Conservation (phyloP, 2,797 vertebrate species). For the Fistularia tabacaria region DNA sequence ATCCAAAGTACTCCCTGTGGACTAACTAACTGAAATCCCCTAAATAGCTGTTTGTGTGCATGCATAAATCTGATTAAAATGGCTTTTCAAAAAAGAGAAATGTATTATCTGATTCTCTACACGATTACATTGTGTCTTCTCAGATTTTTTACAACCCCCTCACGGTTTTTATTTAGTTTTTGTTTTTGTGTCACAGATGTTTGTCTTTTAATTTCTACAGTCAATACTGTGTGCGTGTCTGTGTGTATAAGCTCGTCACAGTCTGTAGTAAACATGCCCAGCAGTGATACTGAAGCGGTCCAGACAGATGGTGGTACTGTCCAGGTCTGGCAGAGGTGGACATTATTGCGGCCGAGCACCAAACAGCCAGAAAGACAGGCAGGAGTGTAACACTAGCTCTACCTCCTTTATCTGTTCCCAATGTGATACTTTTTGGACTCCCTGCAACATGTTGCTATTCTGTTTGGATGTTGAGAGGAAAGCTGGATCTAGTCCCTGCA, state of each 20-base stretch:
- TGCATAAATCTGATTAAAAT: constrained; percentile 9
- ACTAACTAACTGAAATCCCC: constrained; percentile 4
- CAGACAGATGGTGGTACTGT: constrained; percentile 42
- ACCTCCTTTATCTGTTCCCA: constrained; percentile 25
- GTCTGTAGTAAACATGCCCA: constrained; percentile 19
- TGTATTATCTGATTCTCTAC: too few species aligned
- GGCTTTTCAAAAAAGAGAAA: neutral
- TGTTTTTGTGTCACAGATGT: neutral
- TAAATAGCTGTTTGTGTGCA: neutral
- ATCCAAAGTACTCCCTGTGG: too few species aligned
- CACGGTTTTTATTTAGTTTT: neutral
- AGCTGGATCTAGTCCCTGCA: constrained; percentile 21
- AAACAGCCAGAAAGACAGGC: constrained; percentile 27
- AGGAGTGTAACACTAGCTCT: constrained; percentile 34
- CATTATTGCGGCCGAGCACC: constrained; percentile 22
- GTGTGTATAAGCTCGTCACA: constrained; percentile 4
- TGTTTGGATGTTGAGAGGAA: constrained; percentile 22
- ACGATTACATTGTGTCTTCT: neutral
- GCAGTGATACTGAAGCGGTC: constrained; percentile 26
- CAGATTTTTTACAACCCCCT: neutral
- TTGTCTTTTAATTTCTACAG: neutral
- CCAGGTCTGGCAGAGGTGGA: constrained; percentile 45
- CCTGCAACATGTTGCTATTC: constrained; percentile 27
- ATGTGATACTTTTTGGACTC: constrained; percentile 26
- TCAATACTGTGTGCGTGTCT: too few species aligned